Conservation (phyloP, 1,140 invertebrate species). For the Agraylea sexmaculata region DNA sequence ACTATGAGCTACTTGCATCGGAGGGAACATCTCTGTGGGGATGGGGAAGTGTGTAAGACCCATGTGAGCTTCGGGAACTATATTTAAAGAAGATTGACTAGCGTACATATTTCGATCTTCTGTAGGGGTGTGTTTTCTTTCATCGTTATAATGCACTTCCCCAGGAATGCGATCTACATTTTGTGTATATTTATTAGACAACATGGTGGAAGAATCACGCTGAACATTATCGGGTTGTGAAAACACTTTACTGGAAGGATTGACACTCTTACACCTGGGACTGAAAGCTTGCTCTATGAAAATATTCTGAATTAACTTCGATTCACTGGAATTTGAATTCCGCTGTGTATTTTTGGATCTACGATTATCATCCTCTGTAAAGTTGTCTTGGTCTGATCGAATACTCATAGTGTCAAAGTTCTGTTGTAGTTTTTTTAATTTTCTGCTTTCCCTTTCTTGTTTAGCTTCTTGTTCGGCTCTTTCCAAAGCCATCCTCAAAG, state of each 20-base stretch:
- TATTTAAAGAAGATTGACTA: slow-evolving; percentile 8
- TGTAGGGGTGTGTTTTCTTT: slow-evolving; percentile 13
- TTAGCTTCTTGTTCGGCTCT: slow-evolving; percentile 46
- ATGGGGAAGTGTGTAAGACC: slow-evolving; percentile 37
- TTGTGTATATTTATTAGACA: slow-evolving; percentile 13
- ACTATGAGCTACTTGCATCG: slow-evolving; percentile 24
- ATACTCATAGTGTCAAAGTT: slow-evolving; percentile 24
- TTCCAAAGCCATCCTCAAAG: slow-evolving; percentile 47
- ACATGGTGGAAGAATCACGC: too few species aligned
- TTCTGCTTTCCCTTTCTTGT: slow-evolving; percentile 40
- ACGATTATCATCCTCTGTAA: slow-evolving; percentile 3
- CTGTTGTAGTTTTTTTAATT: slow-evolving; percentile 17
- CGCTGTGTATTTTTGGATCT: slow-evolving; percentile 4
- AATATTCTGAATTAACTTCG: slow-evolving; percentile 19
- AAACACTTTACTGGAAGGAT: slow-evolving; percentile 13
- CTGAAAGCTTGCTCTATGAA: slow-evolving; percentile 20
- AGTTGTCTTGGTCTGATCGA: background rate
- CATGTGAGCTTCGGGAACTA: slow-evolving; percentile 24
- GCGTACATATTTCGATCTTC: slow-evolving; percentile 6
- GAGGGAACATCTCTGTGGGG: slow-evolving; percentile 26
- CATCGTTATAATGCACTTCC: slow-evolving; percentile 4
- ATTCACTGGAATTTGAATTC: slow-evolving; percentile 18
- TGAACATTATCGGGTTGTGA: slow-evolving; percentile 10
- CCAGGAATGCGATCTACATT: slow-evolving; percentile 5
- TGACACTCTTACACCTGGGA: too few species aligned